Evolutionary conservation across 2,888 invertebrate genomes (phyloP), one percentile per base, ranked within the genome.

Genomic region (Nemoura dubitans): DNA sequence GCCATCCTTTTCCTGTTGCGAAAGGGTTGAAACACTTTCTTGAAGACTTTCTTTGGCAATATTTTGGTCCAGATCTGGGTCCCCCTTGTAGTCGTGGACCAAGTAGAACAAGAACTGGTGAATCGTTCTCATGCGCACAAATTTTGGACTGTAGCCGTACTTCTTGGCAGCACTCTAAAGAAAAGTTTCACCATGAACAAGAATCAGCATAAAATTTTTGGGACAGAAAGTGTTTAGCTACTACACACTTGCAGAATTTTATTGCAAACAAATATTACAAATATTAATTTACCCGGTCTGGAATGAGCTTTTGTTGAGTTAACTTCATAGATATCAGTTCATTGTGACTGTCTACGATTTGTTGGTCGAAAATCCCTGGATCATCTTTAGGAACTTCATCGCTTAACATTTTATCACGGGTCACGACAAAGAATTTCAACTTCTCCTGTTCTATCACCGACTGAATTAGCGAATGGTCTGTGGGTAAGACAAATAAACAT

Each of bases 51-150:
- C 88, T 26, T 91, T 87, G 59, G 91, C 89, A 78, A 89, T 88
- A 21, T 88, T 88, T 78, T 90, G 89, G 87, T 90, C 89, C 76
- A 89, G 83, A 86, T 89, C 87, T 25, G 87, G 89, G 27, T 91
- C 89, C 0, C 92, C 92, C 36, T 92, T 91, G 89, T 94, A 92
- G 80, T 93, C 94, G 89, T 94, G 94, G 7, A 95, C 92, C n/a
- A 96, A 90, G 90, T 96, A 96, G 90, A 93, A 96, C 21, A 97
- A 90, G 88, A 95, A 93, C 89, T 95, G 93, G 90, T 97, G 96
- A 77, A 96, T 90, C 0, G 93, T 91, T 87, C 94, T 92, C 91
- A 95, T 94, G 81, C 96, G 92, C 16, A 94, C 91, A 90, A 95
- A 95, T 91, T 96, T 96, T 0, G 96, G 94, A 86, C 92, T 91